A percentile compares a stretch with the other conserved stretches of the same genome.
phyloP scores from a whole-genome alignment of 1,140 invertebrate genomes.

The Nasonia giraulti region DNA sequence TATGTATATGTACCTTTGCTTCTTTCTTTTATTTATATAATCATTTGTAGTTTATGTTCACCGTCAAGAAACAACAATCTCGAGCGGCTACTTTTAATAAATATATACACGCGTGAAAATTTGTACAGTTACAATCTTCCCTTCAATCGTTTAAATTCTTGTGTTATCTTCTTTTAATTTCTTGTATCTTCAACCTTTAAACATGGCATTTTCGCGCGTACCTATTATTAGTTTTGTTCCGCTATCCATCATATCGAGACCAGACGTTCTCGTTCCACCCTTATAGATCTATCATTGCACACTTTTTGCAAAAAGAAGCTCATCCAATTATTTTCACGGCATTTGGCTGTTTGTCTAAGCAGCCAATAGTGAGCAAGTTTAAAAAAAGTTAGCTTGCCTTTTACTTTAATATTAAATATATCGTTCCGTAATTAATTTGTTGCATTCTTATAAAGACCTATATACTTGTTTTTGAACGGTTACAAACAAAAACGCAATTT shows the following conservation, averaged over 20 bases:
- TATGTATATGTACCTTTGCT: slow-evolving; percentile 37
- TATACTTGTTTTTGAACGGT: not conserved
- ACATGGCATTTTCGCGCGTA: slow-evolving; percentile 34
- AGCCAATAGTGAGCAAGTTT: slow-evolving; percentile 7
- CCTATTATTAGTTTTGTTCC: slow-evolving; percentile 38
- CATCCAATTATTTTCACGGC: slow-evolving; percentile 9
- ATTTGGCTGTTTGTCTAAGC: slow-evolving; percentile 9
- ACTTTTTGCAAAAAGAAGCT: slow-evolving; percentile 45
- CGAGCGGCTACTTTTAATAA: slow-evolving; percentile 25
- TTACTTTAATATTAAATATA: not conserved
- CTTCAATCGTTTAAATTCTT: slow-evolving; percentile 13
- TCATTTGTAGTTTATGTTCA: slow-evolving; percentile 43
- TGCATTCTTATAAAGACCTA: not conserved
- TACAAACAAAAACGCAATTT: not conserved
- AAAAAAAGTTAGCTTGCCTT: slow-evolving; percentile 28
- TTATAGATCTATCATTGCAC: slow-evolving; percentile 53
- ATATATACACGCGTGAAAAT: slow-evolving; percentile 51
- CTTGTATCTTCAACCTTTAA: not conserved
- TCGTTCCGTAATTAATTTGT: not conserved
- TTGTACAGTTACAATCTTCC: slow-evolving; percentile 49
- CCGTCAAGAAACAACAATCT: slow-evolving; percentile 33
- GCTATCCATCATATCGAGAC: slow-evolving; percentile 28
- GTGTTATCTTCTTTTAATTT: slow-evolving; percentile 4
- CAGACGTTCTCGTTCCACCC: slow-evolving; percentile 22
- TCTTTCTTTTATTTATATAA: slow-evolving; percentile 45